Percentiles rank a stretch among this genome's conserved stretches.
These are phyloP conservation scores for Neocrepidodera transversa DNA, from an alignment of 2,888 invertebrate species.

Conservation along the genomic window DNA sequence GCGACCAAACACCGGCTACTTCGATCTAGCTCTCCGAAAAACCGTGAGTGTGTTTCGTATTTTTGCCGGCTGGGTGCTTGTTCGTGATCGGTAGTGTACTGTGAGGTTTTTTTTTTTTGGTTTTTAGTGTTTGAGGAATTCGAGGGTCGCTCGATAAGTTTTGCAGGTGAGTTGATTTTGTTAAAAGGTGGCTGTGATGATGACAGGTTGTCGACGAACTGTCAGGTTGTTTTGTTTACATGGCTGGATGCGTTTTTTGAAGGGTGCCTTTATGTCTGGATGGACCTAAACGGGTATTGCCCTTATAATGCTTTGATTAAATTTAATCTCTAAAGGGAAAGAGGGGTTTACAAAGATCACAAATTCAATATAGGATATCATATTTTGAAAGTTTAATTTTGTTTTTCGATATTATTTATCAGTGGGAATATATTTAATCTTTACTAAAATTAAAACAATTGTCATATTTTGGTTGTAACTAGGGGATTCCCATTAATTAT, in stretches of 20 bases:
- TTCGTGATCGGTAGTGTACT: constrained; percentile 4
- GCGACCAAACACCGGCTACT: constrained; percentile 26
- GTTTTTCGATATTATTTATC: no score
- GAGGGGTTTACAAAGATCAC: no score
- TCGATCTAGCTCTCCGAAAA: constrained; percentile 23
- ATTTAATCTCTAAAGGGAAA: no score
- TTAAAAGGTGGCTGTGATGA: background rate
- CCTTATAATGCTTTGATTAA: background rate
- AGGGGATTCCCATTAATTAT: no score
- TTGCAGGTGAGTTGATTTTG: background rate
- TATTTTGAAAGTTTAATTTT: no score
- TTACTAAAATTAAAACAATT: no score
- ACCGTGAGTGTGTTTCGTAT: constrained; percentile 26
- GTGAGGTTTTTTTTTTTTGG: constrained; percentile 12
- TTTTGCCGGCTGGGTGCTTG: constrained; percentile 9
- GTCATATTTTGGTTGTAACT: no score
- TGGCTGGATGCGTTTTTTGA: background rate
- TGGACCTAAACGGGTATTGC: background rate
- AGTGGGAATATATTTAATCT: no score
- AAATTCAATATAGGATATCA: no score
- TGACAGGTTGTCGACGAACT: constrained; percentile 17
- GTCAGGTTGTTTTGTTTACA: constrained; percentile 15
- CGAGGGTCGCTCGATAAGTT: background rate
- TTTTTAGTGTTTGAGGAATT: background rate
- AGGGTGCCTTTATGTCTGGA: constrained; percentile 5